Percentiles rank a stretch among this genome's conserved stretches.
phyloP scores from a whole-genome alignment of 2,113 vertebrate species.

The Noctilio leporinus region DNA sequence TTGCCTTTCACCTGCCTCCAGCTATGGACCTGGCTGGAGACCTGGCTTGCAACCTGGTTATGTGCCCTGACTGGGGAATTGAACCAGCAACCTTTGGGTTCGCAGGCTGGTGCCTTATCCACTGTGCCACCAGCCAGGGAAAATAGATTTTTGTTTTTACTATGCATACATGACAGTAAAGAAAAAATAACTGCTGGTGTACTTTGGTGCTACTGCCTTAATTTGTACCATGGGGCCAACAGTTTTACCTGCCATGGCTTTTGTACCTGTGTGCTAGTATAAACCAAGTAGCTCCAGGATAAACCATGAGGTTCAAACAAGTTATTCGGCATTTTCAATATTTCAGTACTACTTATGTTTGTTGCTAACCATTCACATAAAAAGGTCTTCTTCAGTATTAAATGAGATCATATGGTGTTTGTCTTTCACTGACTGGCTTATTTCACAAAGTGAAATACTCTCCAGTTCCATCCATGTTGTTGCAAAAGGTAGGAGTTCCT shows the following conservation, averaged over 20 bases:
- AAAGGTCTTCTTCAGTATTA: neutral
- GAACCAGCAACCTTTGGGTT: too few species aligned
- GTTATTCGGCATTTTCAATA: neutral
- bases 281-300: constrained; percentile 8
- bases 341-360: neutral
- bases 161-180: neutral
- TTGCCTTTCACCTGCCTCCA: too few species aligned
- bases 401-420: too few species aligned
- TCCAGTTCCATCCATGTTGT: too few species aligned
- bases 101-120: too few species aligned
- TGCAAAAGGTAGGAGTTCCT: too few species aligned
- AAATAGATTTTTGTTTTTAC: neutral
- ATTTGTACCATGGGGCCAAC: neutral
- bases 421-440: too few species aligned
- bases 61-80: too few species aligned
- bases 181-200: neutral
- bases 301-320: constrained; percentile 18
- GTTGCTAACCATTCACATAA: constrained; percentile 18
- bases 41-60: too few species aligned
- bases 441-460: too few species aligned
- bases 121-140: too few species aligned
- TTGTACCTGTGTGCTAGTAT: neutral
- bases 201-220: neutral
- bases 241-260: constrained; percentile 15
- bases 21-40: too few species aligned